Evolutionary conservation across 1,140 invertebrate species (phyloP).

Genomic region (Neodiprion lecontei): DNA sequence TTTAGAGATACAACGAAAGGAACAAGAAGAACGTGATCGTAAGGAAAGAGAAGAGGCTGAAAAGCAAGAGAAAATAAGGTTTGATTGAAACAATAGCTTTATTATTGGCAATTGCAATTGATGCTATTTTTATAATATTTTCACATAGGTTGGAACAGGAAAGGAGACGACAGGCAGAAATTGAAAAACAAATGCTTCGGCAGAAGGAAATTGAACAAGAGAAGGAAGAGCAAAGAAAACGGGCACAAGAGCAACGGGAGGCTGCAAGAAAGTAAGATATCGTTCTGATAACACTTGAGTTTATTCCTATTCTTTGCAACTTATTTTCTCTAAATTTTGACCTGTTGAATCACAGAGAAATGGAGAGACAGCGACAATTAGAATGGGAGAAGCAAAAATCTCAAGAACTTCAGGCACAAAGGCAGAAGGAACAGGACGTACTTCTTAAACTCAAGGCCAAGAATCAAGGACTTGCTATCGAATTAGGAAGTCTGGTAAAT

Average conservation of each 20-base stretch:
- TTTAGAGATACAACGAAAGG: slow-evolving; percentile 85
- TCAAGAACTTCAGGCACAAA: slow-evolving; percentile 83
- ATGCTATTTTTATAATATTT: not conserved
- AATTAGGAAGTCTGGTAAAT: slow-evolving; percentile 75
- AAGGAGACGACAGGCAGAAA: slow-evolving; percentile 70
- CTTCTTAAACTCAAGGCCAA: slow-evolving; percentile 89
- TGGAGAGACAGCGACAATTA: slow-evolving; percentile 92
- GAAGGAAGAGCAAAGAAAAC: slow-evolving; percentile 74
- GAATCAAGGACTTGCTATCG: slow-evolving; percentile 85
- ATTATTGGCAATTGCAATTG: not conserved
- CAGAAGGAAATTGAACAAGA: slow-evolving; percentile 82
- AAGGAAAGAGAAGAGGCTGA: slow-evolving; percentile 91
- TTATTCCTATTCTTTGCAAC: slow-evolving; percentile 19
- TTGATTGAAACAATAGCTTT: slow-evolving; percentile 13
- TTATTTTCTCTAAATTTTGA: slow-evolving; percentile 24
- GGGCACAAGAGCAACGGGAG: slow-evolving; percentile 81
- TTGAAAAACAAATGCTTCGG: slow-evolving; percentile 80
- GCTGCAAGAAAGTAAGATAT: slow-evolving; percentile 69
- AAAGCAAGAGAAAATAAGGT: slow-evolving; percentile 80
- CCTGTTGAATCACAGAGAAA: slow-evolving; percentile 70
- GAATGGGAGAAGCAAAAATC: slow-evolving; percentile 96
- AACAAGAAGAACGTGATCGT: slow-evolving; percentile 88
- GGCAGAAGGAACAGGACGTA: slow-evolving; percentile 87
- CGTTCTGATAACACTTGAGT: slow-evolving; percentile 10
- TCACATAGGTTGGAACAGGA: slow-evolving; percentile 67